Evolutionary conservation across 2,797 vertebrate species (phyloP).

Genomic region (Thalassophryne amazonica): DNA sequence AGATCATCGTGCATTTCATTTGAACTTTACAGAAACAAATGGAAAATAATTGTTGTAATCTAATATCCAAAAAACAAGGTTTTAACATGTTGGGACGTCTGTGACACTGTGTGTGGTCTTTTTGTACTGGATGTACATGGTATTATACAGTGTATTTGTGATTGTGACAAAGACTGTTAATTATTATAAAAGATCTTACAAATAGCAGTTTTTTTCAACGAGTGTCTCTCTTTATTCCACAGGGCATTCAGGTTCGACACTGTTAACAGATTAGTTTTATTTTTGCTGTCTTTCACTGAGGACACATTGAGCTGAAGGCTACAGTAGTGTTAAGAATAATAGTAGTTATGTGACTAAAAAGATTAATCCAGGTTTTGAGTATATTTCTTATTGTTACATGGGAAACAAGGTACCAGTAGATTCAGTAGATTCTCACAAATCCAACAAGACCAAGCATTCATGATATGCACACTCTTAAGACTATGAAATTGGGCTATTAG

Average conservation of each 20-base stretch:
- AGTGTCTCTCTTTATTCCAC: not conserved
- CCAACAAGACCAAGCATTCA: no score
- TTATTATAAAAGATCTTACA: slow-evolving; percentile 6
- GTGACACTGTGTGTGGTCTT: not conserved
- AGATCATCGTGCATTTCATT: slow-evolving; percentile 17
- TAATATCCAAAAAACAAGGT: not conserved
- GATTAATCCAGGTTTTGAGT: no score
- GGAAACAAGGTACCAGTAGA: no score
- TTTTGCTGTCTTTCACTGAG: not conserved
- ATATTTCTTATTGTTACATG: no score
- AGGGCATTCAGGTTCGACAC: slow-evolving; percentile 6
- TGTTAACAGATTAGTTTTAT: not conserved
- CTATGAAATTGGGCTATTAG: no score
- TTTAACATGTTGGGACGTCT: not conserved
- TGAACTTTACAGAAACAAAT: slow-evolving; percentile 2
- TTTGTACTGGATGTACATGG: not conserved
- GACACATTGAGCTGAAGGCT: not conserved
- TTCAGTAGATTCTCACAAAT: no score
- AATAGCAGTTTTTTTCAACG: slow-evolving; percentile 17
- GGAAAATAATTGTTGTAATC: not conserved
- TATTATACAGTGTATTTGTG: slow-evolving; percentile 20
- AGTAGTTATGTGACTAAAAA: no score
- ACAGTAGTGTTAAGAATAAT: no score
- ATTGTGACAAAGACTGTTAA: not conserved
- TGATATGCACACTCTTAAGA: no score